Evolutionary conservation across 1,140 invertebrate species (phyloP).

Genomic region (Brachionus manjavacas): DNA sequence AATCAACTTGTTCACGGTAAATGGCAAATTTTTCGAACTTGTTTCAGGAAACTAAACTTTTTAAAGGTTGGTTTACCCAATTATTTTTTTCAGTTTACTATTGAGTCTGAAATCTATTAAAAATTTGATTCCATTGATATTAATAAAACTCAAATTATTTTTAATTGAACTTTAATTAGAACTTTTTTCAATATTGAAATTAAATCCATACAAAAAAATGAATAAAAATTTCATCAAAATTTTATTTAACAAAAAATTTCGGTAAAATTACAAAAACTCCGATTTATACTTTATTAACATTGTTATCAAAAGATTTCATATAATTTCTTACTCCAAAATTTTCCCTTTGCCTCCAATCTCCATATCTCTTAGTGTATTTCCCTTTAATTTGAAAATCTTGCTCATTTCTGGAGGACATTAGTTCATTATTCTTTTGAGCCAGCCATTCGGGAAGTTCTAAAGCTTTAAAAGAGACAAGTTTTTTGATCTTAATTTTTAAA

Average conservation of each 20-base stretch:
- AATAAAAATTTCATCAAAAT: constrained; percentile 6
- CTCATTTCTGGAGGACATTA: neutral
- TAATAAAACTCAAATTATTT: neutral
- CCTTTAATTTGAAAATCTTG: neutral
- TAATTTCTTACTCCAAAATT: neutral
- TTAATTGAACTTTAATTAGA: neutral
- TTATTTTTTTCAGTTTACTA: neutral
- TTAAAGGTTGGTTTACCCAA: neutral
- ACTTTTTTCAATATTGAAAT: neutral
- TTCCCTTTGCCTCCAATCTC: neutral
- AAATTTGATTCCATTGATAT: constrained; percentile 9
- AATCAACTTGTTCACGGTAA: neutral
- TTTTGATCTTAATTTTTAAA: neutral
- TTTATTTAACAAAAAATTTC: constrained; percentile 22
- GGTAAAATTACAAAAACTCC: constrained; percentile 11
- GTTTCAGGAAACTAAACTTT: constrained; percentile 11
- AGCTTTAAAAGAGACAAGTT: constrained; percentile 7
- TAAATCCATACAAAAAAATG: neutral
- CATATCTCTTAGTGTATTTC: neutral
- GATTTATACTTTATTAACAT: neutral
- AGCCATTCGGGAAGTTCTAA: neutral
- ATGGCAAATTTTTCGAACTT: constrained; percentile 2
- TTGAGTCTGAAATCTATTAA: neutral
- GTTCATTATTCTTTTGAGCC: neutral
- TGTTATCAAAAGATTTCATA: neutral